A percentile compares a stretch with the other conserved stretches of the same genome.
These are phyloP conservation scores for Lithophane leautieri DNA, from an alignment of 2,888 invertebrate species.

Conservation along the genomic window DNA sequence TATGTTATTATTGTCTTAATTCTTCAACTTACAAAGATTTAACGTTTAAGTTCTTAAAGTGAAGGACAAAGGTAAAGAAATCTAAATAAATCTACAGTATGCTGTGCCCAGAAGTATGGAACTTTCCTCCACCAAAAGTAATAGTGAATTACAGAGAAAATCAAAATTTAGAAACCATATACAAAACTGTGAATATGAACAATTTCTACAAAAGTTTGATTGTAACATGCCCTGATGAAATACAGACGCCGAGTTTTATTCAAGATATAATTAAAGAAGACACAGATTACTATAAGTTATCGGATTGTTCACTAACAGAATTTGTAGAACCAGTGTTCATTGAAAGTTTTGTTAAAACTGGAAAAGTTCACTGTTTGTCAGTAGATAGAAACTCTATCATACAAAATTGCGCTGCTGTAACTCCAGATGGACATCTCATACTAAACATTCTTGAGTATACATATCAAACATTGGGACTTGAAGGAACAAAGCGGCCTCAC, in stretches of 20 bases:
- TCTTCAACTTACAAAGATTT: neutral
- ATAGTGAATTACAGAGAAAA: slow-evolving; percentile 71
- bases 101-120: slow-evolving; percentile 84
- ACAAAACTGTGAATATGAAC: slow-evolving; percentile 75
- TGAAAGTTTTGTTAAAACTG: slow-evolving; percentile 82
- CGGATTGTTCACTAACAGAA: slow-evolving; percentile 75
- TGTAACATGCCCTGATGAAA: slow-evolving; percentile 84
- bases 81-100: slow-evolving; percentile 59
- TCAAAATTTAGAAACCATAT: slow-evolving; percentile 69
- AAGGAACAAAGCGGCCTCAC: slow-evolving; percentile 80
- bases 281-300: slow-evolving; percentile 81
- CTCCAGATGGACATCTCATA: slow-evolving; percentile 81
- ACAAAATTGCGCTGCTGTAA: slow-evolving; percentile 81
- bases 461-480: slow-evolving; percentile 85
- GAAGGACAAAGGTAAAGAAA: neutral
- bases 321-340: slow-evolving; percentile 80
- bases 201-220: slow-evolving; percentile 83
- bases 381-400: slow-evolving; percentile 79
- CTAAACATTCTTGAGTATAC: slow-evolving; percentile 78
- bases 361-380: slow-evolving; percentile 80
- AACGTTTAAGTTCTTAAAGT: neutral
- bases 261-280: slow-evolving; percentile 79
- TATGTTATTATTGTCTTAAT: slow-evolving; percentile 18
- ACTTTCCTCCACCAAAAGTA: slow-evolving; percentile 83
- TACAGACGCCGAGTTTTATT: slow-evolving; percentile 75